Evolutionary conservation across 2,797 vertebrate species (phyloP).

Genomic region (Esox lucius): DNA sequence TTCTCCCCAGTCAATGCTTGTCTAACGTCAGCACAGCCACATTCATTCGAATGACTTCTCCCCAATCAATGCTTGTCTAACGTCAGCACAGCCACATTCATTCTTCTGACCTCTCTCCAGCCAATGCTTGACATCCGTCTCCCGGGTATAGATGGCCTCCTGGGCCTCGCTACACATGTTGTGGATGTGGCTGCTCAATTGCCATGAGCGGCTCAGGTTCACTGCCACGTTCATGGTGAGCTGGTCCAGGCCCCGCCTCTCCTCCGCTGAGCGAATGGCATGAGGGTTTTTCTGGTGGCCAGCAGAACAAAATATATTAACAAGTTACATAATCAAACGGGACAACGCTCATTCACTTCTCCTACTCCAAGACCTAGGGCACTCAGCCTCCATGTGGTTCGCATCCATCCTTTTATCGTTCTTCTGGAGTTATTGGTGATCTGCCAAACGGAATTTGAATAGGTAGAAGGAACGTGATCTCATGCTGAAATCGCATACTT

Average conservation of each 20-base stretch:
- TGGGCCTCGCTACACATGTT: constrained; percentile 89
- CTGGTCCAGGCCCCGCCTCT: constrained; percentile 82
- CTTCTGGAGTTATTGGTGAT: neutral
- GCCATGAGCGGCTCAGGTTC: constrained; percentile 86
- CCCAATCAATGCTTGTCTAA: constrained; percentile 88
- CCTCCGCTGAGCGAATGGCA: constrained; percentile 88
- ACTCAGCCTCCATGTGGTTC: neutral
- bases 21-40: constrained; percentile 44
- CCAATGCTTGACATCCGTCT: constrained; percentile 90
- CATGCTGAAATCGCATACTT: no score
- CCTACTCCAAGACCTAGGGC: neutral
- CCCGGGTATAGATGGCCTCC: constrained; percentile 88
- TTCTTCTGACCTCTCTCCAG: constrained; percentile 82
- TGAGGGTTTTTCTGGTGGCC: constrained; percentile 88
- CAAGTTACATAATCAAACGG: neutral
- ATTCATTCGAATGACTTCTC: constrained; percentile 73
- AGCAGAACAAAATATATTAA: neutral
- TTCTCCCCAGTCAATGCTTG: constrained; percentile 90
- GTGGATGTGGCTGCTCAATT: constrained; percentile 89
- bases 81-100: neutral
- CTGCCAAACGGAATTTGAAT: neutral
- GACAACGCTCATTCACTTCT: neutral
- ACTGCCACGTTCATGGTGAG: constrained; percentile 87
- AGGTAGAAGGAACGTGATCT: neutral
- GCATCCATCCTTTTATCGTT: neutral